phyloP scores from a whole-genome alignment of 2,888 invertebrate genomes.

The Criorhina ranunculi region DNA sequence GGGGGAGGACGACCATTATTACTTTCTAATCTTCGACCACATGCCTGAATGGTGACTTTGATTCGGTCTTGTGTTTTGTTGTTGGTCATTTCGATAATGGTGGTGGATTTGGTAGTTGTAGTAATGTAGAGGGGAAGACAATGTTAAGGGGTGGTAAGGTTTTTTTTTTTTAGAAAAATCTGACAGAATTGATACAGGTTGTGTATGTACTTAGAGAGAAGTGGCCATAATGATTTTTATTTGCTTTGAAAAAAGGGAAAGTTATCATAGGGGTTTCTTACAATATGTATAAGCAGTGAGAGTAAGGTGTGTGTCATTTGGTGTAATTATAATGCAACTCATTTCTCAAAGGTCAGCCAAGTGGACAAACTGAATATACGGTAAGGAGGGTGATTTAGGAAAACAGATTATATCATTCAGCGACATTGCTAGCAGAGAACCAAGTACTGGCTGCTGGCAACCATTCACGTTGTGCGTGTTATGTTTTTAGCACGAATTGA shows the following conservation, averaged over 20 bases:
- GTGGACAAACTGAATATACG: neutral
- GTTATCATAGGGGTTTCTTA: constrained; percentile 15
- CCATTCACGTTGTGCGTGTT: no score
- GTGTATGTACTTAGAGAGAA: constrained; percentile 10
- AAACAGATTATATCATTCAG: neutral
- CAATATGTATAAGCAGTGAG: neutral
- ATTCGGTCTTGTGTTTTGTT: constrained; percentile 37
- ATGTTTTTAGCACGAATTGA: no score
- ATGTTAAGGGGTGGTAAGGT: constrained; percentile 41
- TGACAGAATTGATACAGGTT: constrained; percentile 55
- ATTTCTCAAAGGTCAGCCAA: constrained; percentile 3
- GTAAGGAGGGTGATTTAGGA: neutral
- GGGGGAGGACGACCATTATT: constrained; percentile 77
- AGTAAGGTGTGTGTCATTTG: constrained; percentile 19
- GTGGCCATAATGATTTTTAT: constrained; percentile 28
- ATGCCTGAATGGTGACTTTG: constrained; percentile 74
- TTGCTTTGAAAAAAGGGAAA: constrained; percentile 45
- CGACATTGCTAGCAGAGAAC: no score
- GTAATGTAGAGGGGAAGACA: constrained; percentile 24
- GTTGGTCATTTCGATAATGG: constrained; percentile 63
- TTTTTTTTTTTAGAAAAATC: constrained; percentile 9
- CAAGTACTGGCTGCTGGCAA: neutral
- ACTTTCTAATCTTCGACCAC: constrained; percentile 78
- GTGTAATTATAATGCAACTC: constrained; percentile 43
- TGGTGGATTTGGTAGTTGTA: constrained; percentile 47